These are phyloP conservation scores for Caprella mutica DNA, from an alignment of 2,888 invertebrate species.

Conservation along the genomic window DNA sequence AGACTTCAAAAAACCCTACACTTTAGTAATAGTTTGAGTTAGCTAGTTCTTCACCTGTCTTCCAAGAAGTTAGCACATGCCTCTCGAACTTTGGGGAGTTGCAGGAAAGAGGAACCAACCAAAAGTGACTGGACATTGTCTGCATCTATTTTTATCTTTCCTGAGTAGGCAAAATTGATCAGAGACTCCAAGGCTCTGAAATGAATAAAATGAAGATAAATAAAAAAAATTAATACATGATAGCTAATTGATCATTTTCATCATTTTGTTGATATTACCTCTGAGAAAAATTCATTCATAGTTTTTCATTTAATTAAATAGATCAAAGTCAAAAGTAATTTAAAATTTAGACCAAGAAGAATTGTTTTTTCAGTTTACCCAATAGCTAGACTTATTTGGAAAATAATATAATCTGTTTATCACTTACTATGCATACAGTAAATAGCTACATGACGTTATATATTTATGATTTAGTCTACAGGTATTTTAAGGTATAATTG, in stretches of 20 bases:
- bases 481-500: too few species aligned
- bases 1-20: too few species aligned
- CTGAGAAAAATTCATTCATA: not conserved
- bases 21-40: too few species aligned
- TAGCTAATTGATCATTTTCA: not conserved
- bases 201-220: not conserved
- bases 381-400: too few species aligned
- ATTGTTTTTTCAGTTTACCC: too few species aligned
- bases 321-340: not conserved
- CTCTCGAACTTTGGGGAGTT: constrained; percentile 63
- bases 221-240: not conserved
- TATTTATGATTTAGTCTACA: too few species aligned
- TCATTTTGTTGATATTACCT: not conserved
- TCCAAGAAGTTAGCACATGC: constrained; percentile 71
- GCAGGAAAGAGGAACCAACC: constrained; percentile 72
- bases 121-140: constrained; percentile 71
- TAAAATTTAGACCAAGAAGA: too few species aligned
- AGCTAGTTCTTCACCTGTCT: constrained; percentile 47
- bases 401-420: too few species aligned
- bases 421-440: too few species aligned
- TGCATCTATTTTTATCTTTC: constrained; percentile 60
- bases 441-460: too few species aligned
- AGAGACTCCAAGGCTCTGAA: constrained; percentile 63
- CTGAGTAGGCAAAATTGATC: constrained; percentile 76
- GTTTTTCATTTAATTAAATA: not conserved